A percentile compares a stretch with the other conserved stretches of the same genome.
Conservation (phyloP, 2,888 invertebrate genomes). For the Theretra japonica region DNA sequence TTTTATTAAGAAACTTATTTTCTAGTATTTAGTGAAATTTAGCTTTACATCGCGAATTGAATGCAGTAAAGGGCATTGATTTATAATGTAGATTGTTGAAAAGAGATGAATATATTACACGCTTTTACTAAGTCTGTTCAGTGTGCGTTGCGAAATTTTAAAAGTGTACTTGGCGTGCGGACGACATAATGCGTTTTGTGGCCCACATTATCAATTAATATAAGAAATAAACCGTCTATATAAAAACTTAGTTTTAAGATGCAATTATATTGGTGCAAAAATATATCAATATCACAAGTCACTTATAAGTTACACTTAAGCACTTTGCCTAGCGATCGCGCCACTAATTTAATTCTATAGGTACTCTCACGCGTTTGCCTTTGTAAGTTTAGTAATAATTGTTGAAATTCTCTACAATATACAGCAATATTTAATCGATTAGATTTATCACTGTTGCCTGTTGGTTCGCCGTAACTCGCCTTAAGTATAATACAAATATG, state of each 20-base stretch:
- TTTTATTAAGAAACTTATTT: constrained; percentile 12
- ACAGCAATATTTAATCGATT: too few species aligned
- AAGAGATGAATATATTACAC: constrained; percentile 3
- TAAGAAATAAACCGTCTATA: background rate
- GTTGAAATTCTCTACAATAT: too few species aligned
- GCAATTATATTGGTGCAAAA: background rate
- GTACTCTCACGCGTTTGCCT: too few species aligned
- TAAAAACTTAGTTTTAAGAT: background rate
- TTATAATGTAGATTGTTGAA: background rate
- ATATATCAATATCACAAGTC: background rate
- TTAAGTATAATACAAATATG: too few species aligned
- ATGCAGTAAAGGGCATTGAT: constrained; percentile 17
- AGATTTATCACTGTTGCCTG: too few species aligned
- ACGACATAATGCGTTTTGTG: background rate
- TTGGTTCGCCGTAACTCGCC: too few species aligned
- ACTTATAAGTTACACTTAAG: background rate
- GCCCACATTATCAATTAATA: background rate
- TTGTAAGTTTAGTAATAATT: too few species aligned
- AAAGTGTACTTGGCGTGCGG: background rate
- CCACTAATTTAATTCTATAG: too few species aligned
- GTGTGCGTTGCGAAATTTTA: background rate
- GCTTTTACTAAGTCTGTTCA: constrained; percentile 1
- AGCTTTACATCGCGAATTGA: constrained; percentile 11
- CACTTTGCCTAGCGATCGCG: too few species aligned
- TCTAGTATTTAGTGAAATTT: background rate